A percentile compares a stretch with the other conserved stretches of the same genome.
Evolutionary conservation across 2,888 invertebrate species (phyloP).

Genomic region (Drosophila glabriapex): DNA sequence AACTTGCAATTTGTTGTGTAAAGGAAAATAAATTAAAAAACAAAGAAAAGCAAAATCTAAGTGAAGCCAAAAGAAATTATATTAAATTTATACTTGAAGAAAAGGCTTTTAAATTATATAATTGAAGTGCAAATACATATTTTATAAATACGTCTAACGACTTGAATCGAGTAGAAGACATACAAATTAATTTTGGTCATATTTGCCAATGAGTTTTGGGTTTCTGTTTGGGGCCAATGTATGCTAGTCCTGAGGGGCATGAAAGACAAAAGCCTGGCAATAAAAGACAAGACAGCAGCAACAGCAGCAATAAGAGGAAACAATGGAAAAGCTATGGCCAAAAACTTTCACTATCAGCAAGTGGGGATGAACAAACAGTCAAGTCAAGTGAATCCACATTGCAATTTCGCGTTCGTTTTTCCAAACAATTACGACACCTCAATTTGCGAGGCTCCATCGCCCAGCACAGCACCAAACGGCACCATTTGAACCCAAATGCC

Average conservation of each 20-base stretch:
- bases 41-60: neutral
- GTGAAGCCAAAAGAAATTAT: neutral
- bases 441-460: slow-evolving; percentile 49
- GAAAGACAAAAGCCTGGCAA: slow-evolving; percentile 18
- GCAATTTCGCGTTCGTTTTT: slow-evolving; percentile 36
- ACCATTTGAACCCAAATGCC: slow-evolving; percentile 50
- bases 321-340: slow-evolving; percentile 53
- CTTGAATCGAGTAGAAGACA: neutral
- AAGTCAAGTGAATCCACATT: slow-evolving; percentile 46
- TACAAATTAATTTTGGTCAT: slow-evolving; percentile 36
- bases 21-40: slow-evolving; percentile 19
- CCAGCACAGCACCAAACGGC: too few species aligned
- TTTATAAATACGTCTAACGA: neutral
- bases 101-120: neutral
- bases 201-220: slow-evolving; percentile 65
- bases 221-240: slow-evolving; percentile 3
- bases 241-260: slow-evolving; percentile 42
- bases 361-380: slow-evolving; percentile 49
- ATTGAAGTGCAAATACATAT: neutral
- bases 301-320: slow-evolving; percentile 32
- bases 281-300: slow-evolving; percentile 11
- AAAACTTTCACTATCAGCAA: slow-evolving; percentile 74
- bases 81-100: slow-evolving; percentile 12
- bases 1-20: slow-evolving; percentile 22
- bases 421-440: slow-evolving; percentile 78